phyloP scores from a whole-genome alignment of 2,113 vertebrate species.

The Xenopus tropicalis region DNA sequence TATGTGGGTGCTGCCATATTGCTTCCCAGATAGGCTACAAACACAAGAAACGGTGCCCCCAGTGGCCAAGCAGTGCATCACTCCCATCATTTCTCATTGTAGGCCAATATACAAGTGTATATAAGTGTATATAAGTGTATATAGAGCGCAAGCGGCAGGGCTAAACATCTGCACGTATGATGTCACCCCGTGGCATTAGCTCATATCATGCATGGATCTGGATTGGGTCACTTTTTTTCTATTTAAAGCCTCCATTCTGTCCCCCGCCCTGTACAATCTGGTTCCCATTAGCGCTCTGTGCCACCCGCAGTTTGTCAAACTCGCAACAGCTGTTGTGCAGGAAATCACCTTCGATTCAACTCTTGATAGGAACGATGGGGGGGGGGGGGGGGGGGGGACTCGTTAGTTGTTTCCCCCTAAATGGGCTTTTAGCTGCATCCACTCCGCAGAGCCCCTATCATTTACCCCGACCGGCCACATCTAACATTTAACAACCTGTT shows the following conservation, averaged over 20 bases:
- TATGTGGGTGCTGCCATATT: no score
- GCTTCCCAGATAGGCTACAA: no score
- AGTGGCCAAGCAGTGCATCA: not conserved
- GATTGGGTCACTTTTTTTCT: slow-evolving; percentile 46
- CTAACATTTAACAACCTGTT: slow-evolving; percentile 75
- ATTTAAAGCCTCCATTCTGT: slow-evolving; percentile 53
- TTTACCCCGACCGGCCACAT: slow-evolving; percentile 69
- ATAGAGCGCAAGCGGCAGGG: not conserved
- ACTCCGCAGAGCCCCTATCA: slow-evolving; percentile 69
- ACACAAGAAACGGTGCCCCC: not conserved
- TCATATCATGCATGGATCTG: slow-evolving; percentile 44
- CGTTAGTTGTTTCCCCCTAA: slow-evolving; percentile 63
- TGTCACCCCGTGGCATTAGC: slow-evolving; percentile 19
- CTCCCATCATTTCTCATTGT: no score
- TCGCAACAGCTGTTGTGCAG: slow-evolving; percentile 72
- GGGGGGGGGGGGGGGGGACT: slow-evolving; percentile 50
- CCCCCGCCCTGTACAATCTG: slow-evolving; percentile 56
- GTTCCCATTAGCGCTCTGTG: slow-evolving; percentile 68
- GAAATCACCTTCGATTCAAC: slow-evolving; percentile 68
- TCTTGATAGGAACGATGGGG: slow-evolving; percentile 55
- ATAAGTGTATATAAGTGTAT: no score
- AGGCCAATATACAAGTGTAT: no score
- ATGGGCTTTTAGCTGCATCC: slow-evolving; percentile 64
- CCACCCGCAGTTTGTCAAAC: slow-evolving; percentile 76
- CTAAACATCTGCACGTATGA: slow-evolving; percentile 25